These are phyloP conservation scores for Percopsis transmontana DNA, from an alignment of 2,113 vertebrate genomes.

Conservation along the genomic window DNA sequence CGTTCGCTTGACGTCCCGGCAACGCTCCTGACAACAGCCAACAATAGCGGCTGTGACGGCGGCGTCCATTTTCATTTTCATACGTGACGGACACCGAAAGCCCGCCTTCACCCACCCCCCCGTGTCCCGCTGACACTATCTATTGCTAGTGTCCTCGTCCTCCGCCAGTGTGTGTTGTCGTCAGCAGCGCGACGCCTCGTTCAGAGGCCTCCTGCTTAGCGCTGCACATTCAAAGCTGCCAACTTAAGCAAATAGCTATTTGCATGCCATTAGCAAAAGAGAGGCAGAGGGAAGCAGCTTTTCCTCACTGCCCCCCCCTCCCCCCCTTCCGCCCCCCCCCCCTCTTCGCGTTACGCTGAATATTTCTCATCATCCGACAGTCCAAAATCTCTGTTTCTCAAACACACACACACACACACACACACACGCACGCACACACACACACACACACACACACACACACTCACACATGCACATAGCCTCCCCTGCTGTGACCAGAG, in stretches of 20 bases:
- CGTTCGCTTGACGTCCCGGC: too few species aligned
- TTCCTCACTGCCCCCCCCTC: neutral
- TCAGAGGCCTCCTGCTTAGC: conserved; percentile 68
- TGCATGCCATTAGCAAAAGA: conserved; percentile 64
- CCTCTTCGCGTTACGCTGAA: neutral
- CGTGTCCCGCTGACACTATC: too few species aligned
- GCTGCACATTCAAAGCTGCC: conserved; percentile 65
- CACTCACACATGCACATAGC: too few species aligned
- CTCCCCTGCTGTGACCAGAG: neutral
- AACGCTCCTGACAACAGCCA: too few species aligned
- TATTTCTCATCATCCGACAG: neutral
- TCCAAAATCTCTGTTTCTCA: neutral
- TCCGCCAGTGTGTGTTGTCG: conserved; percentile 42
- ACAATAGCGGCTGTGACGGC: too few species aligned
- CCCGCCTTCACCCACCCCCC: too few species aligned
- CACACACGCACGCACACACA: neutral
- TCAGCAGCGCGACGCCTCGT: conserved; percentile 55
- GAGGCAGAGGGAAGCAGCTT: conserved; percentile 46
- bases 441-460: neutral
- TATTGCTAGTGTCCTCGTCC: conserved; percentile 7
- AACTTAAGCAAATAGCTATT: conserved; percentile 69
- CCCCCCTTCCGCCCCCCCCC: neutral
- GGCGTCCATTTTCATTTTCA: too few species aligned
- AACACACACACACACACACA: neutral
- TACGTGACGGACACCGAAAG: too few species aligned